Conservation (phyloP, 2,888 invertebrate species). For the Helobdella robusta region DNA sequence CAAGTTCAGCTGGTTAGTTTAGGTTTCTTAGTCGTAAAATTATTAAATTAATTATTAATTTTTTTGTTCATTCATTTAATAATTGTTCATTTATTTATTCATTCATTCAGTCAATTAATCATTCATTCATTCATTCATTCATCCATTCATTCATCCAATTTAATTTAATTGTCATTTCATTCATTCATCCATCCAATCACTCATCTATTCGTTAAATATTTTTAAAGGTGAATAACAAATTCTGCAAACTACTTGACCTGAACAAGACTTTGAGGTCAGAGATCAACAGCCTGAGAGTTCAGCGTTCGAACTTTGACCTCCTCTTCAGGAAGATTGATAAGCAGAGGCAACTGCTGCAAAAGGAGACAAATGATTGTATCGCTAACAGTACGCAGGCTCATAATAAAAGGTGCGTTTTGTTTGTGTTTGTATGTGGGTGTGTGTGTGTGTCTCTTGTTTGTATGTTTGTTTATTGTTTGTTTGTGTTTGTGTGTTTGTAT, state of each 20-base stretch:
- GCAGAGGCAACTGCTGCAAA: conserved; percentile 4
- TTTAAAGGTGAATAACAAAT: conserved; percentile 5
- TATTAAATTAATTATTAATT: neutral
- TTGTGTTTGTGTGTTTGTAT: neutral
- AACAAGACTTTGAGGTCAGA: conserved; percentile 8
- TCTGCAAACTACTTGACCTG: neutral
- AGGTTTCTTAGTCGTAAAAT: neutral
- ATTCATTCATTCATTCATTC: neutral
- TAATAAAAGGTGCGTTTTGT: conserved; percentile 6
- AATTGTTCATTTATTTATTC: neutral
- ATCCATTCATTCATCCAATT: neutral
- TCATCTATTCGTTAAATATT: neutral
- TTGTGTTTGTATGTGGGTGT: neutral
- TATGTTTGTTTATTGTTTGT: neutral
- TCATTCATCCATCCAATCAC: too few species aligned
- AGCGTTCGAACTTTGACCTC: conserved; percentile 8
- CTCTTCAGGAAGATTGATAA: conserved; percentile 5
- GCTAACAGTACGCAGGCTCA: neutral
- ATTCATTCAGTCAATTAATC: neutral
- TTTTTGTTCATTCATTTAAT: neutral
- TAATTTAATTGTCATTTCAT: neutral
- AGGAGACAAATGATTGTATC: conserved; percentile 5
- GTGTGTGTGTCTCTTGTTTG: neutral
- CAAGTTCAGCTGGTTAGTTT: conserved; percentile 12
- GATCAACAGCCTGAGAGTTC: conserved; percentile 5